These are phyloP conservation scores for Thymelicus acteon DNA, from an alignment of 2,888 invertebrate species.

Conservation along the genomic window DNA sequence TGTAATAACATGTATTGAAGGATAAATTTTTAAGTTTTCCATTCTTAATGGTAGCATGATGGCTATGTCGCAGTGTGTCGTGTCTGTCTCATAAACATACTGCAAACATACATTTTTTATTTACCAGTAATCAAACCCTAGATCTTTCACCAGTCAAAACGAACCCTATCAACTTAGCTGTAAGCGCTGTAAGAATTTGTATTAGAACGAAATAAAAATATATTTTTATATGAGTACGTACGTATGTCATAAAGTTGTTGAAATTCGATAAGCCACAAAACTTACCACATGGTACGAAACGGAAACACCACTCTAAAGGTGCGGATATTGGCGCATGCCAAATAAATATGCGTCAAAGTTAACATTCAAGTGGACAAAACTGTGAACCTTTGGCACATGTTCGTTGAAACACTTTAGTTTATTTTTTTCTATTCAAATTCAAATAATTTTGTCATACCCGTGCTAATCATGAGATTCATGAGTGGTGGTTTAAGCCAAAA, in stretches of 20 bases:
- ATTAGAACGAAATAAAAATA: no score
- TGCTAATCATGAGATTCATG: not conserved
- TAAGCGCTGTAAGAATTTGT: no score
- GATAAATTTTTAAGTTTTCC: no score
- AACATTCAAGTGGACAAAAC: constrained; percentile 25
- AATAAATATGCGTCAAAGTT: constrained; percentile 1
- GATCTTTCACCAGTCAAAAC: no score
- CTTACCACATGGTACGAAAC: not conserved
- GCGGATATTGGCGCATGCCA: constrained; percentile 33
- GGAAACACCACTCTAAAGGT: constrained; percentile 25
- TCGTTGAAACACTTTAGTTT: constrained; percentile 5
- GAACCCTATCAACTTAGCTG: no score
- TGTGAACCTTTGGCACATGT: constrained; percentile 27
- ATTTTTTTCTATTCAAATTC: constrained; percentile 5
- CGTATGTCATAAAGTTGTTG: not conserved
- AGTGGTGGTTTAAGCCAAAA: not conserved
- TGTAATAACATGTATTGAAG: no score
- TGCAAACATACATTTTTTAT: no score
- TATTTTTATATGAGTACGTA: no score
- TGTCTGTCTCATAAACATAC: no score
- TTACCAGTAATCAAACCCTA: no score
- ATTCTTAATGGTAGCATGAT: no score
- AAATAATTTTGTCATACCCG: not conserved
- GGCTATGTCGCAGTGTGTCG: no score
- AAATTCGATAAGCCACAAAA: constrained; percentile 4